Conservation (phyloP, 2,888 invertebrate species). For the Hyposoter dolosus region DNA sequence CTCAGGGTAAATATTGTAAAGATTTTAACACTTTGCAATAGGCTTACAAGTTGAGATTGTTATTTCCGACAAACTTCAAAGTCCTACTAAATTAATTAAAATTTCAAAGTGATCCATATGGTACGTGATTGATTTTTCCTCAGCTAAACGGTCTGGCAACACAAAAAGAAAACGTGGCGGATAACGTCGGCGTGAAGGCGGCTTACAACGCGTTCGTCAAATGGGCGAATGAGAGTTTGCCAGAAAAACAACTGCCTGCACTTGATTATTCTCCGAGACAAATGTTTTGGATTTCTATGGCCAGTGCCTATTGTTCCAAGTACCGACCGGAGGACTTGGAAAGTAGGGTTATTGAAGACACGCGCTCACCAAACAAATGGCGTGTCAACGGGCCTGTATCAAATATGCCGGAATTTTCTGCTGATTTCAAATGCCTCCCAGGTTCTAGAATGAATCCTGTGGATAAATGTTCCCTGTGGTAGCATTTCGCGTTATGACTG, state of each 20-base stretch:
- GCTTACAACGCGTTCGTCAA: background rate
- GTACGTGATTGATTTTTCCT: background rate
- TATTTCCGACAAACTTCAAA: background rate
- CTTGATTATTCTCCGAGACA: background rate
- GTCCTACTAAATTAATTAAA: background rate
- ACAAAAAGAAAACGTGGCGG: background rate
- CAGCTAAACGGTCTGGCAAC: background rate
- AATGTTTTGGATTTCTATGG: background rate
- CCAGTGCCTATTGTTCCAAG: background rate
- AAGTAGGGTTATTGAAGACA: background rate
- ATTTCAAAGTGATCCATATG: background rate
- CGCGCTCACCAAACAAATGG: background rate
- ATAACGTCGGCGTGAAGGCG: background rate
- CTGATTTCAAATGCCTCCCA: background rate
- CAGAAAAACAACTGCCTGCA: background rate
- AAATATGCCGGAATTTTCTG: background rate
- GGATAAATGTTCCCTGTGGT: background rate
- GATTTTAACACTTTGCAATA: background rate
- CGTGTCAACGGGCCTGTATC: background rate
- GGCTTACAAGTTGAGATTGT: background rate
- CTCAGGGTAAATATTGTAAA: background rate
- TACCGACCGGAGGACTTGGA: background rate
- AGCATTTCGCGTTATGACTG: too few species aligned
- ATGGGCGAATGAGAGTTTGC: background rate
- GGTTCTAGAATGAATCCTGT: constrained; percentile 6